phyloP scores from a whole-genome alignment of 2,113 vertebrate genomes.

The Ursus arctos region DNA sequence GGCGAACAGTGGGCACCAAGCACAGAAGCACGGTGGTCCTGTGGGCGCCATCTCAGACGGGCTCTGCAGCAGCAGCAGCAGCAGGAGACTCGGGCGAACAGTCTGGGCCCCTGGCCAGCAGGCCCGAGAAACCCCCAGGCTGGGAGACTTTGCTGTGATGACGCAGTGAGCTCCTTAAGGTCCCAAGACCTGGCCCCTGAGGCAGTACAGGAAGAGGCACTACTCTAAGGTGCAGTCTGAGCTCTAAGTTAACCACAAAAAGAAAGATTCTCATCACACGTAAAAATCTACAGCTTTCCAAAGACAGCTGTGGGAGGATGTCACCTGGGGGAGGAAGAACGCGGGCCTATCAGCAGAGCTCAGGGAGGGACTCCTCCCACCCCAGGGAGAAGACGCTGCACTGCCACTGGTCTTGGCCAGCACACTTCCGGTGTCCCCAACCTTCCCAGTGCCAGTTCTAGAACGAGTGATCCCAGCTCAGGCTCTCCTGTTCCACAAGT shows the following conservation, averaged over 20 bases:
- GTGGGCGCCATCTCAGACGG: fast-evolving
- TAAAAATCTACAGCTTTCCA: background rate
- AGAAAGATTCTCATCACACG: background rate
- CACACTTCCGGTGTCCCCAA: fast-evolving
- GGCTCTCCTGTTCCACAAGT: background rate
- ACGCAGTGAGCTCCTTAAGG: background rate
- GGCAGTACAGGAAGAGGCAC: background rate
- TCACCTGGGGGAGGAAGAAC: background rate
- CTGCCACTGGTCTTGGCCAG: background rate
- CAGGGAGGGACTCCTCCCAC: background rate
- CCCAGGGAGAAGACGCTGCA: background rate
- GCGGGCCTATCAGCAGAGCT: background rate
- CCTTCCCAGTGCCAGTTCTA: background rate
- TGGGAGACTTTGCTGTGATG: background rate
- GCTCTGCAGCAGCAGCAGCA: background rate
- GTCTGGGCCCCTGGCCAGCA: background rate
- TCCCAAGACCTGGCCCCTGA: background rate
- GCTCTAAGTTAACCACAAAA: background rate
- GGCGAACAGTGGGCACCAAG: background rate
- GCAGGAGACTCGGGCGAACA: background rate
- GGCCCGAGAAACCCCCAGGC: background rate
- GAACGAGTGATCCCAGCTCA: background rate
- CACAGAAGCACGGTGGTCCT: background rate
- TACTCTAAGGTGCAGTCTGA: fast-evolving
- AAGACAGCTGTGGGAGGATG: background rate